Evolutionary conservation across 2,797 vertebrate genomes (phyloP).

Genomic region (Echeneis naucrates): DNA sequence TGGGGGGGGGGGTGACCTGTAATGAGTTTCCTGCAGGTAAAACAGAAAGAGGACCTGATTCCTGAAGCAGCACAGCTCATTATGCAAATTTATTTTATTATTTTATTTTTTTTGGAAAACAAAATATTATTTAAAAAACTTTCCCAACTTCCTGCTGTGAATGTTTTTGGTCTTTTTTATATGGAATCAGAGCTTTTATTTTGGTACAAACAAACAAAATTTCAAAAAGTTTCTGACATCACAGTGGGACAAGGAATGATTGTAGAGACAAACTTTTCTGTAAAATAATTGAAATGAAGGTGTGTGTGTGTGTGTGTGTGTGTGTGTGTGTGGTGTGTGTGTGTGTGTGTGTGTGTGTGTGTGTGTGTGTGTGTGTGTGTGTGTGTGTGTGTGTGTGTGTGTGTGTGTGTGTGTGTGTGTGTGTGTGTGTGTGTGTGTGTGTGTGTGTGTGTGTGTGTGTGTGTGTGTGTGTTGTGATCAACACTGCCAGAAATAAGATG

Average conservation of each 20-base stretch:
- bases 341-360: constrained; percentile 84
- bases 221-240: constrained; percentile 85
- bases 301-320: constrained; percentile 81
- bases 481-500: constrained; percentile 47
- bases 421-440: constrained; percentile 78
- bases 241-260: constrained; percentile 88
- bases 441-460: constrained; percentile 64
- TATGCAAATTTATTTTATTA: constrained; percentile 86
- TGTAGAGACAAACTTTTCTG: constrained; percentile 93
- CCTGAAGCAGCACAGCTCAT: constrained; percentile 86
- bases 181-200: constrained; percentile 99
- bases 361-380: constrained; percentile 53
- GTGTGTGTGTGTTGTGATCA: constrained; percentile 81
- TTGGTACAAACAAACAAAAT: constrained; percentile 91
- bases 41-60: constrained; percentile 9
- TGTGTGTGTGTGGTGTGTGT: constrained; percentile 79
- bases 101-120: constrained; percentile 82
- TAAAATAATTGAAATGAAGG: constrained; percentile 90
- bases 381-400: constrained; percentile 83
- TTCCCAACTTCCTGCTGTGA: constrained; percentile 85
- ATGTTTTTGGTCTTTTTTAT: constrained; percentile 86
- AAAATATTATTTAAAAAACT: constrained; percentile 53
- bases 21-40: not conserved
- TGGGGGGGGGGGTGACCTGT: constrained; percentile 33
- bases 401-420: constrained; percentile 81